Evolutionary conservation across 2,888 invertebrate species (phyloP), one percentile per base, ranked within the genome.

Genomic region (Toxonevra muliebris): DNA sequence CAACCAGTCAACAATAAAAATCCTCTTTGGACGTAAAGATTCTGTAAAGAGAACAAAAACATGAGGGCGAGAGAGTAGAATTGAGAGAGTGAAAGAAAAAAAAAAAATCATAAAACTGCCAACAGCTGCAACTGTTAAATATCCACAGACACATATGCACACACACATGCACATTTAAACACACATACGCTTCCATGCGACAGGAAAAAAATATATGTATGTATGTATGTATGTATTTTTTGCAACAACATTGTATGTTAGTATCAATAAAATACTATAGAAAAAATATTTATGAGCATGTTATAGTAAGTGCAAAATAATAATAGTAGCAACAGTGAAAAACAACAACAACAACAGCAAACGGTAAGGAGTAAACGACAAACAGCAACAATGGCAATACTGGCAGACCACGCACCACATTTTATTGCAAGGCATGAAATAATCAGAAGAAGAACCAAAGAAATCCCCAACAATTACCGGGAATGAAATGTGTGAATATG

Each of bases 291-390:
- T 74, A 74, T 74, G 71, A 70, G 40, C 67, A 68, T 72, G 73
- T 75, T 72, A 66, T 60, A 68, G 69, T 71, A 73, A 74, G 74
- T 74, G 75, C 74, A 73, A 75, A 74, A 75, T 75, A 74, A 75
- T 75, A 70, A 65, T 48, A 40, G 17, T 12, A 41, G 19, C n/a
- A 48, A 58, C 19, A 58, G 40, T 19, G 7, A 15, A n/a, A 48
- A 45, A 48, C 41, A 42, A 50, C n/a, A 19, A 7, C 41, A 50
- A 12, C 19, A 43, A 11, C 11, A 55, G 45, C 15, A 60, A 60
- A 60, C 60, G 43, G 42, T 41, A 61, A n/a, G 52, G 54, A 52
- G 53, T 53, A 11, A 15, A 43, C 19, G 42, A 59, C n/a, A 59
- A n/a, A 42, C 50, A 41, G 43, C 45, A 52, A n/a, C 52, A 11